Conservation (phyloP, 2,113 vertebrate species). For the Callaeas wilsoni region DNA sequence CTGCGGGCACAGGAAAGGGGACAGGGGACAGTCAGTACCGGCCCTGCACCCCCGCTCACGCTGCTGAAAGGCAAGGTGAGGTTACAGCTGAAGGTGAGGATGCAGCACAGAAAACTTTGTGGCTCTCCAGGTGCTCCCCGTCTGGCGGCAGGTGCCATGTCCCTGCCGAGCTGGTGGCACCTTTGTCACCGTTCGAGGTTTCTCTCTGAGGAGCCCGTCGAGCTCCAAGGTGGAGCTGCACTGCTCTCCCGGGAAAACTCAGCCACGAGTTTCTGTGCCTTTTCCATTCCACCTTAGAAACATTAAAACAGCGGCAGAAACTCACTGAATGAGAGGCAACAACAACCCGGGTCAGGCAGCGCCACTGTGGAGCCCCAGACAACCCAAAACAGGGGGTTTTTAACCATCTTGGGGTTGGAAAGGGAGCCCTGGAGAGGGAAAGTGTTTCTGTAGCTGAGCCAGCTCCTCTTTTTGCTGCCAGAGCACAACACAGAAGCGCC, state of each 20-base stretch:
- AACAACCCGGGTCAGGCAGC: neutral
- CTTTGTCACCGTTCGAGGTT: fast-evolving
- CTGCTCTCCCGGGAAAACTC: neutral
- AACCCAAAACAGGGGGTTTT: fast-evolving
- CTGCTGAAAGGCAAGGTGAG: slow-evolving; percentile 61
- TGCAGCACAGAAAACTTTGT: slow-evolving; percentile 47
- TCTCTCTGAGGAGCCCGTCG: neutral
- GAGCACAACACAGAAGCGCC: slow-evolving; percentile 63
- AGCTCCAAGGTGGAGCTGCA: neutral
- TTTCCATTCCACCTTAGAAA: neutral
- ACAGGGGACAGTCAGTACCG: neutral
- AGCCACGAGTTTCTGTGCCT: neutral
- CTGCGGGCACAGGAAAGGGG: slow-evolving; percentile 67
- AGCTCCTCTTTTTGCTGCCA: slow-evolving; percentile 33
- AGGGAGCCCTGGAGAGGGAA: slow-evolving; percentile 22
- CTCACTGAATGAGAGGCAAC: neutral
- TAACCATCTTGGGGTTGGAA: neutral
- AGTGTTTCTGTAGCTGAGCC: slow-evolving; percentile 56
- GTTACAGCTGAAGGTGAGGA: slow-evolving; percentile 51
- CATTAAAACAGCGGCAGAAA: neutral
- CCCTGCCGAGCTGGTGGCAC: neutral
- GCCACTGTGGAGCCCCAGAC: neutral
- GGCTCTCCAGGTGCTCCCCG: neutral
- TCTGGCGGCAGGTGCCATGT: neutral
- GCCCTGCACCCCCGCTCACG: neutral